A percentile compares a stretch with the other conserved stretches of the same genome.
phyloP scores from a whole-genome alignment of 2,797 vertebrate species.

The Sebastes steindachneri region DNA sequence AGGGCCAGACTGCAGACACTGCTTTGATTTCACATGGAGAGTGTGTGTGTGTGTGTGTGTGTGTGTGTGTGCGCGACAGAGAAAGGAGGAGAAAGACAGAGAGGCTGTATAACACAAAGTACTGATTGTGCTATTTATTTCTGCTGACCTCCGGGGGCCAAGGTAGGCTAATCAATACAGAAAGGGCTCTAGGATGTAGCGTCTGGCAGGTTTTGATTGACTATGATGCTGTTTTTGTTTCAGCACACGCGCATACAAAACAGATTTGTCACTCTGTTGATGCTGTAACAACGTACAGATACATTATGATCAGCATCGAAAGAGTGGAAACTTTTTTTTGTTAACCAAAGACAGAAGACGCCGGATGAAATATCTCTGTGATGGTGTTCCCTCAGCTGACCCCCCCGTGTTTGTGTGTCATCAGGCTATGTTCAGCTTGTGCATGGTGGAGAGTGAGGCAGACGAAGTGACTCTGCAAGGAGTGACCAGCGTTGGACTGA shows the following conservation, averaged over 20 bases:
- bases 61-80: constrained; percentile 8
- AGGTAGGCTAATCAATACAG: constrained; percentile 48
- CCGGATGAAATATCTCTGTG: not conserved
- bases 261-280: not conserved
- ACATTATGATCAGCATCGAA: not conserved
- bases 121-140: constrained; percentile 63
- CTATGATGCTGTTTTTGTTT: constrained; percentile 6
- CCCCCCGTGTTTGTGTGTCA: constrained; percentile 40
- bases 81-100: constrained; percentile 19
- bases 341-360: not conserved
- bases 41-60: not conserved
- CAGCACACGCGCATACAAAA: not conserved
- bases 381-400: constrained; percentile 27
- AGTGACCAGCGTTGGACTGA: constrained; percentile 94
- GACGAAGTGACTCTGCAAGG: constrained; percentile 95
- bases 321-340: not conserved
- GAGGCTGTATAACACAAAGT: constrained; percentile 30
- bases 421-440: constrained; percentile 98
- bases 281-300: not conserved
- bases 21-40: constrained; percentile 60
- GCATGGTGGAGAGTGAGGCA: constrained; percentile 97
- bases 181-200: constrained; percentile 27
- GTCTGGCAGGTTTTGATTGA: constrained; percentile 41
- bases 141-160: constrained; percentile 46
- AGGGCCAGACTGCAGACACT: constrained; percentile 43